A percentile compares a stretch with the other conserved stretches of the same genome.
Evolutionary conservation across 1,140 invertebrate genomes (phyloP).

Genomic region (Bilobella aurantiaca): DNA sequence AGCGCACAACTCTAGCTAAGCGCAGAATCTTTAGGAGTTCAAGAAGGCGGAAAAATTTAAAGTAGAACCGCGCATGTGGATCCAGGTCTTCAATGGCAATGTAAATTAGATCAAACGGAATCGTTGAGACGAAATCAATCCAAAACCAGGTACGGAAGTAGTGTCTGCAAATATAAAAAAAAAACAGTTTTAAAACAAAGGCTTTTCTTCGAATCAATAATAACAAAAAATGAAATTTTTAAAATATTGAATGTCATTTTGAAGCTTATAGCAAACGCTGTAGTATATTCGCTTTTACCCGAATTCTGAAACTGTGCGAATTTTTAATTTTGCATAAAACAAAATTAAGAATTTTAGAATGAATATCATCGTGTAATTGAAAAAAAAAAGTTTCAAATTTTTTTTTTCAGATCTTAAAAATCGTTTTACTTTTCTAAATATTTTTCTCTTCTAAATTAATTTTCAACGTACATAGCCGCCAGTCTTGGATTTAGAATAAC

Average conservation of each 20-base stretch:
- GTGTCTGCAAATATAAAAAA: neutral
- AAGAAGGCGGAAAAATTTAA: constrained; percentile 15
- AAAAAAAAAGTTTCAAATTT: no score
- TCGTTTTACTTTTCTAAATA: neutral
- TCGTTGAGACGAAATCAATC: constrained; percentile 16
- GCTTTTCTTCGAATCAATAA: no score
- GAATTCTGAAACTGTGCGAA: no score
- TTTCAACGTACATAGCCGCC: neutral
- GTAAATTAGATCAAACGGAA: constrained; percentile 16
- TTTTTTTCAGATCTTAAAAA: neutral
- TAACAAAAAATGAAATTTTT: no score
- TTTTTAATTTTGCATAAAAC: no score
- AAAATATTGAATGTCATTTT: no score
- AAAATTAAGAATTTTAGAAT: no score
- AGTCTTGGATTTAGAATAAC: constrained; percentile 13
- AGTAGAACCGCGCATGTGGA: neutral
- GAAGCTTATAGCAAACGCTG: no score
- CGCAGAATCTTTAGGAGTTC: constrained; percentile 17
- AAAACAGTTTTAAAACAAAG: no score
- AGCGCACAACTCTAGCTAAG: constrained; percentile 11
- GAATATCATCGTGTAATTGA: no score
- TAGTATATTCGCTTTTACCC: no score
- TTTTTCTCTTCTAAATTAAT: neutral
- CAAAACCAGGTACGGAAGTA: constrained; percentile 14
- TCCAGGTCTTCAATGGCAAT: neutral